A percentile compares a stretch with the other conserved stretches of the same genome.
phyloP scores from a whole-genome alignment of 2,888 invertebrate genomes.

The Eupithecia centaureata region DNA sequence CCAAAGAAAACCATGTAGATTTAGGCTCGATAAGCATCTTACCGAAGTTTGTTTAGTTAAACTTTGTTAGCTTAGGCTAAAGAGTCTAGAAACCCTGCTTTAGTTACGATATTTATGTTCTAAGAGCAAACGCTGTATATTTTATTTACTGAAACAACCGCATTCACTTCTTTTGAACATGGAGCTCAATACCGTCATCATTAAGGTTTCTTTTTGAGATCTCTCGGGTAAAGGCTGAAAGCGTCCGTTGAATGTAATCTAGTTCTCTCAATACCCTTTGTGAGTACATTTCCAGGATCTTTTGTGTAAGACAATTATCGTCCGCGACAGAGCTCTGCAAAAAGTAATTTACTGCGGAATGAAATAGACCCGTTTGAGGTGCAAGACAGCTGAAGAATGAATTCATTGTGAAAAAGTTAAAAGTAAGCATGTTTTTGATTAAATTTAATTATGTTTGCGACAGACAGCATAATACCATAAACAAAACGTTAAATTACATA shows the following conservation, averaged over 20 bases:
- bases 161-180: slow-evolving; percentile 14
- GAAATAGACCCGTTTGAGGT: slow-evolving; percentile 51
- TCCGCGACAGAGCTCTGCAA: slow-evolving; percentile 63
- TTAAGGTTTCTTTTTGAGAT: slow-evolving; percentile 31
- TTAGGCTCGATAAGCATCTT: slow-evolving; percentile 4
- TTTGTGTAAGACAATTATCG: slow-evolving; percentile 78
- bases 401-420: neutral
- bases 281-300: slow-evolving; percentile 69
- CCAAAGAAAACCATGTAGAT: slow-evolving; percentile 3
- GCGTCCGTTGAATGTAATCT: slow-evolving; percentile 66
- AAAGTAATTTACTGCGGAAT: slow-evolving; percentile 67
- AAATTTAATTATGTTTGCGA: neutral
- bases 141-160: slow-evolving; percentile 29
- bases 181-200: slow-evolving; percentile 26
- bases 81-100: slow-evolving; percentile 9
- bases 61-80: slow-evolving; percentile 8
- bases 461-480: neutral
- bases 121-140: slow-evolving; percentile 23
- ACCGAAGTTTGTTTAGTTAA: neutral
- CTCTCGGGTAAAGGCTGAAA: slow-evolving; percentile 34
- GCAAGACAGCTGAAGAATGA: slow-evolving; percentile 41
- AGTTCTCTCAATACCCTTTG: slow-evolving; percentile 77
- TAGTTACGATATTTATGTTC: slow-evolving; percentile 19
- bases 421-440: neutral
- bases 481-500: neutral